Conservation (phyloP, 2,797 vertebrate genomes). For the Tenualosa ilisha region DNA sequence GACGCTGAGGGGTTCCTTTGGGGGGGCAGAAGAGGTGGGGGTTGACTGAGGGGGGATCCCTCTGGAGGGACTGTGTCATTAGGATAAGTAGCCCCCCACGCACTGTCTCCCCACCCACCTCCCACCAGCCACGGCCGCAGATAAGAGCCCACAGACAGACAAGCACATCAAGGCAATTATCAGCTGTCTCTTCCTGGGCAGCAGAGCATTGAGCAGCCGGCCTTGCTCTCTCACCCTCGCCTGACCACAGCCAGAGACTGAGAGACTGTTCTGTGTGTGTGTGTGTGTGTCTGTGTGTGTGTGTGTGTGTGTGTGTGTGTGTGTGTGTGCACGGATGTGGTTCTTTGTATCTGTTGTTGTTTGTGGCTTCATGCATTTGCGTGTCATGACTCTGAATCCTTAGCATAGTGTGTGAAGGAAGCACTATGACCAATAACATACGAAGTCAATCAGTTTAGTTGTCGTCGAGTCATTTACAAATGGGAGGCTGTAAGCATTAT, state of each 20-base stretch:
- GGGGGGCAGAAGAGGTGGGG: neutral
- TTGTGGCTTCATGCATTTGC: neutral
- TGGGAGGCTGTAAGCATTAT: neutral
- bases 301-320: neutral
- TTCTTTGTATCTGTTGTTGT: neutral
- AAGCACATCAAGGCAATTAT: constrained; percentile 60
- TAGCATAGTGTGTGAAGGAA: neutral
- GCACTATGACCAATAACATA: neutral
- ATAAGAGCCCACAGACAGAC: constrained; percentile 55
- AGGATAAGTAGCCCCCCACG: constrained; percentile 48
- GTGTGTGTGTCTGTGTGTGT: neutral
- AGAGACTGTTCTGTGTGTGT: neutral
- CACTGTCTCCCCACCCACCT: constrained; percentile 24
- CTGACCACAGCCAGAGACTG: constrained; percentile 25
- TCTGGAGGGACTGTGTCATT: constrained; percentile 48
- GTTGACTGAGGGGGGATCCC: constrained; percentile 17
- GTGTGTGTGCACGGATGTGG: neutral
- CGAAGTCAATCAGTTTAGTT: neutral
- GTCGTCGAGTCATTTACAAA: neutral
- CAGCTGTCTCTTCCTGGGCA: constrained; percentile 55
- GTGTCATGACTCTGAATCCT: neutral
- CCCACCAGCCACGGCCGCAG: constrained; percentile 44
- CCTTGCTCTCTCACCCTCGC: constrained; percentile 32
- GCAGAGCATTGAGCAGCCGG: constrained; percentile 45
- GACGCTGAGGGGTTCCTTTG: constrained; percentile 21